phyloP scores from a whole-genome alignment of 2,888 invertebrate species.

The Boloria euphrosyne region DNA sequence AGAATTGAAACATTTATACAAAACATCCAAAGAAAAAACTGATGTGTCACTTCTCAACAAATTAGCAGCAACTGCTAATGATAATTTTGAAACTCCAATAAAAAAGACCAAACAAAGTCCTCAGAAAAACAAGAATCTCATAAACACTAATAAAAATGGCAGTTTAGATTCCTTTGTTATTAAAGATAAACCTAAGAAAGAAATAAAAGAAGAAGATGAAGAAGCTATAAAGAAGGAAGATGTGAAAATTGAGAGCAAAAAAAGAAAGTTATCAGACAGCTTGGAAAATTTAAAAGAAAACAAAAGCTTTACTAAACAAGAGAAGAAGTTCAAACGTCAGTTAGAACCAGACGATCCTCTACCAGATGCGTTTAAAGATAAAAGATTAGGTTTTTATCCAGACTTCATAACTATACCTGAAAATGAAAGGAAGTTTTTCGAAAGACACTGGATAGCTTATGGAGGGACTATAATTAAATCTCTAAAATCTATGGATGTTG shows the following conservation, averaged over 20 bases:
- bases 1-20: slow-evolving; percentile 86
- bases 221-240: slow-evolving; percentile 12
- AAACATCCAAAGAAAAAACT: slow-evolving; percentile 85
- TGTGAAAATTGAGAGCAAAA: slow-evolving; percentile 11
- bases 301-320: slow-evolving; percentile 23
- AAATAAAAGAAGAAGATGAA: slow-evolving; percentile 25
- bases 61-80: slow-evolving; percentile 59
- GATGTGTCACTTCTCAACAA: slow-evolving; percentile 82
- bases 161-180: slow-evolving; percentile 40
- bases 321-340: slow-evolving; percentile 40
- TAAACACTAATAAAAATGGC: slow-evolving; percentile 27
- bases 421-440: slow-evolving; percentile 61
- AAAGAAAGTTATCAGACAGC: slow-evolving; percentile 9
- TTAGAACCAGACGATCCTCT: slow-evolving; percentile 60
- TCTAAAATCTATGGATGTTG: slow-evolving; percentile 58
- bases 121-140: slow-evolving; percentile 27
- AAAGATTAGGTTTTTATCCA: slow-evolving; percentile 71
- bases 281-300: slow-evolving; percentile 29
- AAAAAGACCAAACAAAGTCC: slow-evolving; percentile 61
- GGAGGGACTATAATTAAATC: slow-evolving; percentile 77
- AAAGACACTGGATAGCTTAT: slow-evolving; percentile 85
- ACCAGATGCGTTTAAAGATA: slow-evolving; percentile 63
- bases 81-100: slow-evolving; percentile 50
- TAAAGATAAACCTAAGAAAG: slow-evolving; percentile 35
- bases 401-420: slow-evolving; percentile 71